phyloP scores from a whole-genome alignment of 1,140 invertebrate species.

The Bicyclus anynana region DNA sequence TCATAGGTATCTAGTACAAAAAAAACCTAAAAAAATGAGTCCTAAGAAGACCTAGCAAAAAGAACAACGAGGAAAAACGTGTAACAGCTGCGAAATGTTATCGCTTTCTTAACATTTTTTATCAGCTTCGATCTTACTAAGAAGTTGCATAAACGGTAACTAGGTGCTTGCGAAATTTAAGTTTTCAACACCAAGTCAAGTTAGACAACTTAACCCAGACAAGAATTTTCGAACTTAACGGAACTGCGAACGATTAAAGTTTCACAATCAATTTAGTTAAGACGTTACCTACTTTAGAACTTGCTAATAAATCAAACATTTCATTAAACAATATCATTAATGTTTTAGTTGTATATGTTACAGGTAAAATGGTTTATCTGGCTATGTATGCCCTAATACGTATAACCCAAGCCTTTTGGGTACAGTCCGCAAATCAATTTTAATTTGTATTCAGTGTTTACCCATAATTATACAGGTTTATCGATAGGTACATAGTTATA shows the following conservation, averaged over 20 bases:
- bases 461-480: too few relatives aligned
- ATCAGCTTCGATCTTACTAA: not conserved
- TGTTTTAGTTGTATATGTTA: too few relatives aligned
- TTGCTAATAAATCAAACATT: too few relatives aligned
- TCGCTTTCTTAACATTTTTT: slow-evolving; percentile 1
- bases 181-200: not conserved
- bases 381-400: too few relatives aligned
- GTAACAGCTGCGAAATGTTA: not conserved
- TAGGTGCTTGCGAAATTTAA: not conserved
- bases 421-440: too few relatives aligned
- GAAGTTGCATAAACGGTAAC: not conserved
- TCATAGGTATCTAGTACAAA: too few relatives aligned
- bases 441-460: too few relatives aligned
- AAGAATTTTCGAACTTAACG: not conserved
- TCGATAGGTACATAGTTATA: too few relatives aligned
- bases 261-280: not conserved
- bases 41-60: not conserved
- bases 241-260: not conserved
- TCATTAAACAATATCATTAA: too few relatives aligned
- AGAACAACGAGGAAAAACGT: not conserved
- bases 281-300: not conserved
- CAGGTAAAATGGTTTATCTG: too few relatives aligned
- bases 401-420: too few relatives aligned
- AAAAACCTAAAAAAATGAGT: too few relatives aligned
- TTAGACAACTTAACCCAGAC: not conserved